Evolutionary conservation across 2,113 vertebrate species (phyloP).

Genomic region (Heliornis fulica): DNA sequence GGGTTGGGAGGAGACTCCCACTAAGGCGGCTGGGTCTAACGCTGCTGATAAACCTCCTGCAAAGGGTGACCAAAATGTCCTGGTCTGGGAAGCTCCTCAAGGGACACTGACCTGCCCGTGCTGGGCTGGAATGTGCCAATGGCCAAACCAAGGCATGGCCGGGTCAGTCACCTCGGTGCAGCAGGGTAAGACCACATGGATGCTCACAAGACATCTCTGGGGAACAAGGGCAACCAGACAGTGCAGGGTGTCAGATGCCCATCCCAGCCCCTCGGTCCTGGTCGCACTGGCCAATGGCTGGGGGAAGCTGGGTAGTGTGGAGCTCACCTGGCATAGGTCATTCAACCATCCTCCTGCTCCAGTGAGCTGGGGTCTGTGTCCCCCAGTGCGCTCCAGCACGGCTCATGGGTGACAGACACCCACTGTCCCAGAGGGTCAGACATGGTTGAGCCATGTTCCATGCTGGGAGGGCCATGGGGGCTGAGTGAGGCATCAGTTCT

Average conservation of each 20-base stretch:
- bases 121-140: too few species aligned
- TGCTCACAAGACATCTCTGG: neutral
- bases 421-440: neutral
- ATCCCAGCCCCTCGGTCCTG: fast-evolving
- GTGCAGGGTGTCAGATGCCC: neutral
- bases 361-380: fast-evolving
- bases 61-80: fast-evolving
- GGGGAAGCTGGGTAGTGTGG: neutral
- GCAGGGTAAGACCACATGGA: fast-evolving
- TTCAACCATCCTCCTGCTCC: neutral
- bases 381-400: neutral
- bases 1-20: fast-evolving
- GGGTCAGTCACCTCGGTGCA: neutral
- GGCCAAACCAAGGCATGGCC: fast-evolving
- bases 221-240: neutral
- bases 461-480: neutral
- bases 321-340: fast-evolving
- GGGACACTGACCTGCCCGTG: neutral
- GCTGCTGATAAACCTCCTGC: fast-evolving
- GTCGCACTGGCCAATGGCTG: fast-evolving
- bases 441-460: fast-evolving
- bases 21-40: fast-evolving
- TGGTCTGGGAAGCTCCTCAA: neutral
- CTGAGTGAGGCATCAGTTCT: neutral
- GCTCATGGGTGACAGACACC: neutral